A percentile compares a stretch with the other conserved stretches of the same genome.
These are phyloP conservation scores for Eublepharis macularius DNA, from an alignment of 2,113 vertebrate genomes.

Conservation along the genomic window DNA sequence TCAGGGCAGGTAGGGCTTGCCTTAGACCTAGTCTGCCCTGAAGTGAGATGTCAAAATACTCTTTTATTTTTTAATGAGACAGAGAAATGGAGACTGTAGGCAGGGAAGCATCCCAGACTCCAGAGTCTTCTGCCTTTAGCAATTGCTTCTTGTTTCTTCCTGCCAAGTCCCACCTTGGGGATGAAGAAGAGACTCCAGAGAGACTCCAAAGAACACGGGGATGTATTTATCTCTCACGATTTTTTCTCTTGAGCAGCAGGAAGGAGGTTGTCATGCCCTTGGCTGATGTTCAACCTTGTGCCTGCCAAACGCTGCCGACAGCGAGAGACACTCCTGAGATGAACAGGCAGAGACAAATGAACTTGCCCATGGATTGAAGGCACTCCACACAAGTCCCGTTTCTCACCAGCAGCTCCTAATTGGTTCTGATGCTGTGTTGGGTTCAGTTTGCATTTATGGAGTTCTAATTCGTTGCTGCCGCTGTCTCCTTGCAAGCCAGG, in stretches of 20 bases:
- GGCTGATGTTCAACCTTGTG: neutral
- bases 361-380: neutral
- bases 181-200: no score
- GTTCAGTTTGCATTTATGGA: neutral
- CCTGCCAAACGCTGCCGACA: neutral
- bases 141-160: neutral
- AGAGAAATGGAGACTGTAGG: neutral
- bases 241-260: neutral
- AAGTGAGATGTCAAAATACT: neutral
- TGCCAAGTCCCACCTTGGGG: neutral
- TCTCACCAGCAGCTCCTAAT: neutral
- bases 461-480: no score
- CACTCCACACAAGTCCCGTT: neutral
- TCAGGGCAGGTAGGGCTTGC: neutral
- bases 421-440: neutral
- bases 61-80: neutral
- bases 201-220: neutral
- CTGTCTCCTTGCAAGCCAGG: no score
- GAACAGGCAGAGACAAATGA: slow-evolving; percentile 9
- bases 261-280: slow-evolving; percentile 2
- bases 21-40: neutral
- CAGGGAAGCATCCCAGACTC: neutral
- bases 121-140: neutral
- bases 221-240: neutral
- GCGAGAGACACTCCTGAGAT: neutral